Percentiles rank a stretch among this genome's conserved stretches.
Conservation (phyloP, 2,888 invertebrate genomes). For the Lasius platythorax region DNA sequence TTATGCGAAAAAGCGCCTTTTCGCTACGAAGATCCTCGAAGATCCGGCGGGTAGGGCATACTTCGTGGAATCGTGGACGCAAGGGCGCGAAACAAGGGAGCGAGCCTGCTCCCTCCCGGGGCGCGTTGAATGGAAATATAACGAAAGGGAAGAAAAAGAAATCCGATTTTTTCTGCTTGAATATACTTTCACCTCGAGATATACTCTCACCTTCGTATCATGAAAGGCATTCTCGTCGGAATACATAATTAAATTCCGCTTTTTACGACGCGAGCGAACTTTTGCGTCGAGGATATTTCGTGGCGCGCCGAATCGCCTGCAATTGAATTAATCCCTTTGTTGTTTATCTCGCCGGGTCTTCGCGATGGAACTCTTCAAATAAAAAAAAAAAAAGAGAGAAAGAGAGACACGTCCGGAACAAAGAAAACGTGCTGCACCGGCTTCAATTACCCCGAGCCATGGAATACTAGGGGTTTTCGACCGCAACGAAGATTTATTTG, state of each 20-base stretch:
- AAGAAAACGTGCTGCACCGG: constrained; percentile 38
- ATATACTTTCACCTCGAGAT: constrained; percentile 17
- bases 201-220: constrained; percentile 28
- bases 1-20: not conserved
- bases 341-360: constrained; percentile 49
- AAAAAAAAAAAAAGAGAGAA: not conserved
- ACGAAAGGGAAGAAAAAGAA: constrained; percentile 9
- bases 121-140: constrained; percentile 46
- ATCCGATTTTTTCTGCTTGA: constrained; percentile 23
- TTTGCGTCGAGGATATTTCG: constrained; percentile 23
- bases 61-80: constrained; percentile 9
- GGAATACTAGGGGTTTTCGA: not conserved
- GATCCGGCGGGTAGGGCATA: not conserved
- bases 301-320: constrained; percentile 32
- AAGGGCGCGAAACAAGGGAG: constrained; percentile 39
- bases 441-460: constrained; percentile 65
- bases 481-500: constrained; percentile 69
- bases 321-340: constrained; percentile 50
- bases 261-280: constrained; percentile 15
- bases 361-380: not conserved
- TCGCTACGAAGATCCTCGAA: constrained; percentile 28
- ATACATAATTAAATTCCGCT: constrained; percentile 55
- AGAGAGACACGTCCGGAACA: constrained; percentile 57
- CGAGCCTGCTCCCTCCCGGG: not conserved
- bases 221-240: constrained; percentile 9